Percentiles rank a stretch among this genome's conserved stretches.
These are phyloP conservation scores for Cryptops parisi DNA, from an alignment of 2,888 invertebrate species.

Conservation along the genomic window DNA sequence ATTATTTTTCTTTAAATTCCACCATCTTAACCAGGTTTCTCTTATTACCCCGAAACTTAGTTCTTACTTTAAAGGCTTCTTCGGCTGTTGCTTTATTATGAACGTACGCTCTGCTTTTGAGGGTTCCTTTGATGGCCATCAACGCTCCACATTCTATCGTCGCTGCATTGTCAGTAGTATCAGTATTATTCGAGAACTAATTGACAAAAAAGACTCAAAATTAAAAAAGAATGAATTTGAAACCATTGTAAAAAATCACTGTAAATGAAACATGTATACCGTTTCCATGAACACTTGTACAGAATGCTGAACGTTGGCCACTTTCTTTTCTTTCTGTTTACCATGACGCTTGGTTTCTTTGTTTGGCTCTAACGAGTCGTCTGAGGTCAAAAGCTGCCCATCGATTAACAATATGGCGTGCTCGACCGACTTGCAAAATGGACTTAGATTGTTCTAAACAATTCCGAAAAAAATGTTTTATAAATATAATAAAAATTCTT, in stretches of 20 bases:
- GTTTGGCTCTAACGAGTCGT: not conserved
- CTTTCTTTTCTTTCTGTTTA: slow-evolving; percentile 19
- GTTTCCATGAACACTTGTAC: slow-evolving; percentile 23
- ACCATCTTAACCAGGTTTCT: no score
- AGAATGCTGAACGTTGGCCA: slow-evolving; percentile 20
- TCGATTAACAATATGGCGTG: not conserved
- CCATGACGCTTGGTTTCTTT: not conserved
- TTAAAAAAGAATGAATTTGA: slow-evolving; percentile 1
- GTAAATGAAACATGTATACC: not conserved
- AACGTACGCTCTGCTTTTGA: slow-evolving; percentile 60
- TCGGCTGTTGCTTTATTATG: slow-evolving; percentile 56
- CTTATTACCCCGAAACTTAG: no score
- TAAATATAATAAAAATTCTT: slow-evolving; percentile 2
- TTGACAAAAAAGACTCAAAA: not conserved
- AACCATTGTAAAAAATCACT: not conserved
- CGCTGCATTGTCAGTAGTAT: no score
- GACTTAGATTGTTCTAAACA: not conserved
- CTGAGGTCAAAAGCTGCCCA: not conserved
- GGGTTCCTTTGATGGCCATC: slow-evolving; percentile 54
- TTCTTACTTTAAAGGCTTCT: slow-evolving; percentile 43
- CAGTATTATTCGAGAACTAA: not conserved
- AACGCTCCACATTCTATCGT: slow-evolving; percentile 53
- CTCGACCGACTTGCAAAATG: not conserved
- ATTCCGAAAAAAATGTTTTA: slow-evolving; percentile 23
- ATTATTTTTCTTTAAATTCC: no score